Evolutionary conservation across 2,888 invertebrate species (phyloP), one percentile per base, ranked within the genome.

Genomic region (Leptinotarsa juncta): DNA sequence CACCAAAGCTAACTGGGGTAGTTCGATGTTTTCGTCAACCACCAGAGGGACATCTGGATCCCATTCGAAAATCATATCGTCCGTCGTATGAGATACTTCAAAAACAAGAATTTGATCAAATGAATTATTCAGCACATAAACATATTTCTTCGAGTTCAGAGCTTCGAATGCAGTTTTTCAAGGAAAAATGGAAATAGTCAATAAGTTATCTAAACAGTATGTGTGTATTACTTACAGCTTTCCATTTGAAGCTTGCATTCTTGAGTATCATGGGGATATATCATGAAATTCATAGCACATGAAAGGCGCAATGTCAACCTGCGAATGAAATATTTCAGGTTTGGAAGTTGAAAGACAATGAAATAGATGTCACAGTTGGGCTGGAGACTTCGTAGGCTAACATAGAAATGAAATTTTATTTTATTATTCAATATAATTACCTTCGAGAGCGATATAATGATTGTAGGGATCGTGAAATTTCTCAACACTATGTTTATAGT

Each of bases 191-290:
- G 7, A 32, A 32, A 32, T 32, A 42, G 10, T 42, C 42, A 42
- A 42, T 2, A 10, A 10, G 42, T 42, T 42, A 42, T 12, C 42
- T 12, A 10, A 42, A 42, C 4, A 51, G 15, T 16, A 16, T 16
- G n/a, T 51, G 51, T 51, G 51, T 51, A 51, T 51, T 51, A 94
- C 97, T 95, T 89, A 97, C 97, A 90, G 87, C 97, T 97, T 87
- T 97, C 97, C 95, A 97, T 96, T 89, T 97, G 96, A 77, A 97
- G 90, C 88, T 96, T 96, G 86, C 97, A 97, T 87, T 96, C 96
- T 88, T 97, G 97, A 0, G 96, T 96, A 85, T 97, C 97, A 84
- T 97, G 97, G 0, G 97, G 97, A 88, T 97, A 97, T 84, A 96
- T 95, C 84, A 96, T 92, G 87, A 97, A 96, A 88, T 97, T 96